Evolutionary conservation across 2,888 invertebrate species (phyloP).

Genomic region (Ophioninae sp.): DNA sequence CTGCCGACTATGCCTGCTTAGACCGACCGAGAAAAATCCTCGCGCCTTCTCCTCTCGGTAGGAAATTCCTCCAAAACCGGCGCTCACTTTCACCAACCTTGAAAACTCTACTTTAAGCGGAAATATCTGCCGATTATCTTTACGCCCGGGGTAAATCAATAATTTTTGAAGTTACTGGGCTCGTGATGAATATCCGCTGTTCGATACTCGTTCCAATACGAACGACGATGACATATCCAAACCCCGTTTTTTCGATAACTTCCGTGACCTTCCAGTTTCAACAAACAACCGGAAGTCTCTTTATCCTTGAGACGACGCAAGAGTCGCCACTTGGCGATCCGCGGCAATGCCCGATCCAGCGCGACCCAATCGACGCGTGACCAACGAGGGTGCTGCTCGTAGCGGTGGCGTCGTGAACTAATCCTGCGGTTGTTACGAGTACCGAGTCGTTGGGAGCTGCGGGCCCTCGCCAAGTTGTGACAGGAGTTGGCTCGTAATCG

Average conservation of each 20-base stretch:
- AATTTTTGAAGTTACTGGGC: neutral
- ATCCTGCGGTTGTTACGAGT: slow-evolving; percentile 53
- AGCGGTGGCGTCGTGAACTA: slow-evolving; percentile 44
- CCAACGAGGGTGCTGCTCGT: slow-evolving; percentile 51
- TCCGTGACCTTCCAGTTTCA: neutral
- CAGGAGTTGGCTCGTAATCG: slow-evolving; percentile 52
- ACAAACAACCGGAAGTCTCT: neutral
- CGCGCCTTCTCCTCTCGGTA: neutral
- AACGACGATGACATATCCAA: neutral
- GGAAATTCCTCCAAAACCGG: neutral
- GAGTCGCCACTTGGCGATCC: neutral
- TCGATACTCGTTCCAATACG: neutral
- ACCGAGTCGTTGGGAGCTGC: slow-evolving; percentile 53
- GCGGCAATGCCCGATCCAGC: slow-evolving; percentile 50
- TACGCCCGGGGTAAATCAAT: neutral
- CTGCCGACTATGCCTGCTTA: slow-evolving; percentile 71
- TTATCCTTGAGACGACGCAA: slow-evolving; percentile 22
- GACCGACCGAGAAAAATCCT: slow-evolving; percentile 44
- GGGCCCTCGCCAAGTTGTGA: slow-evolving; percentile 60
- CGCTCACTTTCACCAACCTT: neutral
- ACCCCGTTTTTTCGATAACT: neutral
- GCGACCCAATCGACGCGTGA: slow-evolving; percentile 26
- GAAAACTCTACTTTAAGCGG: neutral
- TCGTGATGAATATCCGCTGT: neutral
- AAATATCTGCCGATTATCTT: neutral